Conservation (phyloP, 2,113 vertebrate species). For the Panthera uncia region DNA sequence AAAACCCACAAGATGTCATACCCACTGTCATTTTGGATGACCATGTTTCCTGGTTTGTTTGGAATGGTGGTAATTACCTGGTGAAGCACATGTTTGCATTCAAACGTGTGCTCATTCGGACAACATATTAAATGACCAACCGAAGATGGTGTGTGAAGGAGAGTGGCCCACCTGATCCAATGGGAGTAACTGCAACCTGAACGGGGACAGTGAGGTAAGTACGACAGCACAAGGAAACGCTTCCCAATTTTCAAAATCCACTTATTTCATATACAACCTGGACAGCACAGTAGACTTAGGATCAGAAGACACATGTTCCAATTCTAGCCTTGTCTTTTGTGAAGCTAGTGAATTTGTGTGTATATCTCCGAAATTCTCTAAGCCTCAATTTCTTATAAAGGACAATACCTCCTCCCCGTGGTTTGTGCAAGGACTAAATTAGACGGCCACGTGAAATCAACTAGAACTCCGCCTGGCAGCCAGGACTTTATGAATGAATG, state of each 20-base stretch:
- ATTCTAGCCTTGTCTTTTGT: not conserved
- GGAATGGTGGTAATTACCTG: not conserved
- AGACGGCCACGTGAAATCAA: not conserved
- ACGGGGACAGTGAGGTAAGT: not conserved
- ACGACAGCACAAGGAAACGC: not conserved
- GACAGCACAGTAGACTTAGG: not conserved
- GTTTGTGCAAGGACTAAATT: not conserved
- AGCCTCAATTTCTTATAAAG: not conserved
- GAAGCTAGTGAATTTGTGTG: not conserved
- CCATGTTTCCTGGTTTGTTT: not conserved
- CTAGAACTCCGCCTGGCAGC: not conserved
- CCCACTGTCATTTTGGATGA: not conserved
- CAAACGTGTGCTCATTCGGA: not conserved
- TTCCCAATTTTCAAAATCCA: not conserved
- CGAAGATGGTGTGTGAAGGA: not conserved
- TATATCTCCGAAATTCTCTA: not conserved
- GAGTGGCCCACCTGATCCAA: not conserved
- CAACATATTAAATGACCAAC: not conserved
- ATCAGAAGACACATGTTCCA: not conserved
- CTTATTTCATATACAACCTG: not conserved
- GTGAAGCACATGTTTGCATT: not conserved
- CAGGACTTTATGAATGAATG: not conserved
- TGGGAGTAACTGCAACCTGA: not conserved
- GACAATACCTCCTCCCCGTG: not conserved
- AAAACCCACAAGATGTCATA: not conserved